A percentile compares a stretch with the other conserved stretches of the same genome.
Conservation (phyloP, 2,888 invertebrate genomes). For the Eledone cirrhosa region DNA sequence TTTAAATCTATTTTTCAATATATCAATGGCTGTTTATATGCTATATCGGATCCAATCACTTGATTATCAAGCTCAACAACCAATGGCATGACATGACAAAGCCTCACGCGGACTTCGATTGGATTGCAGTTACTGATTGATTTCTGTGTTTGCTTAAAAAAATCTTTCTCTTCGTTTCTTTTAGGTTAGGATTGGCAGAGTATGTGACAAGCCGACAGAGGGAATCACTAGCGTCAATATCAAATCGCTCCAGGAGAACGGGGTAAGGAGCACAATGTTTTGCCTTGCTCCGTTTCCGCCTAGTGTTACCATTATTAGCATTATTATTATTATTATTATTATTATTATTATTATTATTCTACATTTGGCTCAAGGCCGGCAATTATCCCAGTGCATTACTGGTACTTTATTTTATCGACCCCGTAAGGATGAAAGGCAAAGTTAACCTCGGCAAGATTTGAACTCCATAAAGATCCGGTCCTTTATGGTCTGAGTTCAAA, state of each 20-base stretch:
- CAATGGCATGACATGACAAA: neutral
- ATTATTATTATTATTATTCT: no score
- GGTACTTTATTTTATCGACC: no score
- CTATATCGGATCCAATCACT: neutral
- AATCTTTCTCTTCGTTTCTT: slow-evolving; percentile 25
- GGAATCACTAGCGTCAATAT: slow-evolving; percentile 27
- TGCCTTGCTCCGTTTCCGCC: no score
- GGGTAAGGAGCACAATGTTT: slow-evolving; percentile 10
- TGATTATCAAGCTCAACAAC: neutral
- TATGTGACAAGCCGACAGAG: slow-evolving; percentile 27
- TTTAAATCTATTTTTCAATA: no score
- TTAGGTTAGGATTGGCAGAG: slow-evolving; percentile 27
- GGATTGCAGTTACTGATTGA: neutral
- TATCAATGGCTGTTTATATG: neutral
- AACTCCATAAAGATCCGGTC: no score
- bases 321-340: no score
- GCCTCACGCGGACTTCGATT: neutral
- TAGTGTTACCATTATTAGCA: no score
- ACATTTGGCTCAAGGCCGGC: no score
- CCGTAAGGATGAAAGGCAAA: no score
- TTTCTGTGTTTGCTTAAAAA: slow-evolving; percentile 16
- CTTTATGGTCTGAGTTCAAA: no score
- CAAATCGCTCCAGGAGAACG: slow-evolving; percentile 22
- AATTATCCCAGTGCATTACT: no score
- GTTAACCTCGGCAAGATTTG: no score